Base-by-base conservation (phyloP, 2,888 invertebrate genomes). In the Malacosoma neustria region DNA sequence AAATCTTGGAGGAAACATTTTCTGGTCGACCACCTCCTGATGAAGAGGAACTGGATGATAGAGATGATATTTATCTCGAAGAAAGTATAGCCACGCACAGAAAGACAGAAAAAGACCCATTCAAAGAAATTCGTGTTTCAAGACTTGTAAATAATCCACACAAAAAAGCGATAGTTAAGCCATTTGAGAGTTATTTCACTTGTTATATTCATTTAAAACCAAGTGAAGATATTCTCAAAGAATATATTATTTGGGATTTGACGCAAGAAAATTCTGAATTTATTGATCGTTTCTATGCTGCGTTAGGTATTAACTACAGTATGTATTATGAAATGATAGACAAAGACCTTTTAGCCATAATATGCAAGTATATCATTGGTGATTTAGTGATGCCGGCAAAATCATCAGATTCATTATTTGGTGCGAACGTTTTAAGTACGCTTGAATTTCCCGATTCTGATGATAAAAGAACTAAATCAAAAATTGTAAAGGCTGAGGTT, bases 251-350 rank as follows among this genome's bases (percentile, higher is more conserved):
- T 46, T 84, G 84, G 74, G 72, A 81, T 41, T 57, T 79, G 30
- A 67, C 60, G 12, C 69, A 72, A 32, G 77, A 84, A 3, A 76
- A 84, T 51, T 74, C 82, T 1, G 81, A 87, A 32, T 64, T 87
- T 4, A 69, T 90, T 29, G 89, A 89, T 46, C 68, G 80, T 46
- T 90, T 89, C 66, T 91, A 91, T 56, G 76, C 87, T 2, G 70
- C 74, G 4, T 70, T 88, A 49, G 89, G 89, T 5, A 74, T 89
- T 32, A 88, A 88, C 51, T 89, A 89, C 43, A 84, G 87, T 11
- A 74, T 91, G 61, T 88, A 88, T 50, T 90, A 89, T 53, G 81
- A 87, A 46, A 49, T 65, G 0, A 80, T 90, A 36, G 88, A 90
- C 46, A 77, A 84, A 41, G 67, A 82, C 1, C 80, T 88, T 2